phyloP scores from a whole-genome alignment of 35 echinoderm and acorn worm genomes.

The Lytechinus variegatus region DNA sequence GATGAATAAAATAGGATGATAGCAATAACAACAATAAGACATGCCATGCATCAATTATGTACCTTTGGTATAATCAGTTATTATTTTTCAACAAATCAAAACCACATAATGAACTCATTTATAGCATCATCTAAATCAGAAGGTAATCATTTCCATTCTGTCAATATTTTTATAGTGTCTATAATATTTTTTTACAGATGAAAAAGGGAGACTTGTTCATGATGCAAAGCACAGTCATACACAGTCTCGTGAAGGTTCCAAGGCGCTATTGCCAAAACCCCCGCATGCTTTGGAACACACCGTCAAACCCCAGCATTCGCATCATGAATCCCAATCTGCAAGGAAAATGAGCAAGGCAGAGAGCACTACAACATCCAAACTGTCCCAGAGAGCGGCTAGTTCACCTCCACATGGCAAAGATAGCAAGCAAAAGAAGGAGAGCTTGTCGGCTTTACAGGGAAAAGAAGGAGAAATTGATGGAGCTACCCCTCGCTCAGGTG shows the following conservation, averaged over 20 bases:
- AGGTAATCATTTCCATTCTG: too few relatives aligned
- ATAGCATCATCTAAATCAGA: too few relatives aligned
- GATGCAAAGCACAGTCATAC: not conserved
- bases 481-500: conserved; percentile 21
- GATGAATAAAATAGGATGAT: not conserved
- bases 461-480: conserved; percentile 18
- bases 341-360: conserved; percentile 26
- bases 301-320: not conserved
- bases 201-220: conserved; percentile 15
- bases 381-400: not conserved
- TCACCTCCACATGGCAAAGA: conserved; percentile 18
- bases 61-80: not conserved
- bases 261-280: not conserved
- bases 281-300: not conserved
- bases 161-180: not conserved
- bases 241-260: conserved; percentile 15
- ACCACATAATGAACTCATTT: not conserved
- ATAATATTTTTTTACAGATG: not conserved
- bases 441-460: not conserved
- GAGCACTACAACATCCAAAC: not conserved
- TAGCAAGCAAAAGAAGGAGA: conserved; percentile 13
- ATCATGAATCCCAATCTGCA: not conserved
- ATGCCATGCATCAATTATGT: not conserved
- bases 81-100: not conserved
- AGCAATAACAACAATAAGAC: not conserved